phyloP scores from a whole-genome alignment of 1,140 invertebrate species.

The Bradynema listronoti region DNA sequence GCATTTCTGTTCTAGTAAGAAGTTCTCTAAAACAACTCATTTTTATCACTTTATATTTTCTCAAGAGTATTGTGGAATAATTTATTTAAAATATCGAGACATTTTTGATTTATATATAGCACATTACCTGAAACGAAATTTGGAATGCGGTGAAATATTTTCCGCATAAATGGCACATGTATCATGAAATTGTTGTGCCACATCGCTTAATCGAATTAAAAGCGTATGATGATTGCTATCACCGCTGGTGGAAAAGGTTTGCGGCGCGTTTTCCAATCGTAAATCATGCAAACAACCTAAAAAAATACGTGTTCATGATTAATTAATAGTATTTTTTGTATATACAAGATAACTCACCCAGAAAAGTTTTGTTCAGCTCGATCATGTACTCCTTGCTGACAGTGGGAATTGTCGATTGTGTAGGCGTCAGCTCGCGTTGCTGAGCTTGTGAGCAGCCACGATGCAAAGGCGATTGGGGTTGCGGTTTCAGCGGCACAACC shows the following conservation, averaged over 20 bases:
- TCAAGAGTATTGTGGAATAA: background rate
- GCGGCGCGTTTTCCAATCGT: conserved; percentile 12
- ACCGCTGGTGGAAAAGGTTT: conserved; percentile 5
- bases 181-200: conserved; percentile 49
- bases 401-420: conserved; percentile 17
- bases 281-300: conserved; percentile 41
- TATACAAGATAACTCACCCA: conserved; percentile 18
- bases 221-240: conserved; percentile 5
- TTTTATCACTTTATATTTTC: too few species aligned
- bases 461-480: background rate
- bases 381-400: conserved; percentile 48
- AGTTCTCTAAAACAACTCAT: conserved; percentile 47
- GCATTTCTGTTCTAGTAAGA: conserved; percentile 40
- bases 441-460: background rate
- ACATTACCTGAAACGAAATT: conserved; percentile 51
- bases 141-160: conserved; percentile 57
- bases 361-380: conserved; percentile 40
- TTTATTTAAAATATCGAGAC: background rate
- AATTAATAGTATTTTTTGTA: conserved; percentile 3
- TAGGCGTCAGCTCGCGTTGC: conserved; percentile 20
- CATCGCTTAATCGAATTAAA: conserved; percentile 44
- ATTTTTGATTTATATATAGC: conserved; percentile 6
- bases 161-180: conserved; percentile 55
- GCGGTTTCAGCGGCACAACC: background rate
- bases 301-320: conserved; percentile 2